Evolutionary conservation across 2,113 vertebrate genomes (phyloP).

Genomic region (Emydocephalus ijimae): DNA sequence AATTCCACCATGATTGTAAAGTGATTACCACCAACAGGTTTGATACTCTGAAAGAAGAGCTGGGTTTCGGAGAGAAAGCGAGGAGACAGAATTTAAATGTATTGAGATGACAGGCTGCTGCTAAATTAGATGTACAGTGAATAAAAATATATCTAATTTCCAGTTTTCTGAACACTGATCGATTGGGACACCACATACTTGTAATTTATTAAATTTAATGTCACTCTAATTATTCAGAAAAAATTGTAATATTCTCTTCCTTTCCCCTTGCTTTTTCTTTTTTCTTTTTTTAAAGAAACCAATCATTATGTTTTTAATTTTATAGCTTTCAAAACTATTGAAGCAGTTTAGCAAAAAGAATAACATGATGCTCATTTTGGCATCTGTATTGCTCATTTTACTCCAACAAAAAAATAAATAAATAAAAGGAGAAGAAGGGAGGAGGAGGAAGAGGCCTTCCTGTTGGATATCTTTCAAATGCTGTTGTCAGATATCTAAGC

Average conservation of each 20-base stretch:
- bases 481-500: slow-evolving; percentile 43
- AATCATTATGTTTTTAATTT: not conserved
- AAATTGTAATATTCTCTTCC: not conserved
- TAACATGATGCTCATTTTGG: slow-evolving; percentile 18
- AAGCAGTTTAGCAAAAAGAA: slow-evolving; percentile 20
- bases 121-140: not conserved
- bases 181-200: not conserved
- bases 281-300: not conserved
- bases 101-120: not conserved
- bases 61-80: not conserved
- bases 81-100: not conserved
- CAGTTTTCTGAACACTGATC: not conserved
- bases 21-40: not conserved
- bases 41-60: not conserved
- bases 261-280: not conserved
- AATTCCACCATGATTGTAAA: not conserved
- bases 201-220: fast-evolving
- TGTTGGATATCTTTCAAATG: slow-evolving; percentile 41
- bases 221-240: slow-evolving; percentile 9
- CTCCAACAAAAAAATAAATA: not conserved
- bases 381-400: slow-evolving; percentile 37
- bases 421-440: slow-evolving; percentile 22
- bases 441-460: not conserved
- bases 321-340: not conserved
- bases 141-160: not conserved